Evolutionary conservation across 2,888 invertebrate genomes (phyloP).

Genomic region (Polyploca ridens): DNA sequence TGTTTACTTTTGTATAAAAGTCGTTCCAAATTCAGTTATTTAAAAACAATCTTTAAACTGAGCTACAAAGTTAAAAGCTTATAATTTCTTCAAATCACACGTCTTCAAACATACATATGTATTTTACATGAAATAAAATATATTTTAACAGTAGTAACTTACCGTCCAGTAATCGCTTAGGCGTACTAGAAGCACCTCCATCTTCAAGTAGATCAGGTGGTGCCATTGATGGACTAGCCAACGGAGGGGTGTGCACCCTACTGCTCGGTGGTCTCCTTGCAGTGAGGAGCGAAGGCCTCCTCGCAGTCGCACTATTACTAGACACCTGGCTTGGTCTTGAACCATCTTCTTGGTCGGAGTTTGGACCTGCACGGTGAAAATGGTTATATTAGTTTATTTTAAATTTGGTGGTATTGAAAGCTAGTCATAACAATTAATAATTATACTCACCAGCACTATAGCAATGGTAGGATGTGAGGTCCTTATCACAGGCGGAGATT

Average conservation of each 20-base stretch:
- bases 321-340: slow-evolving; percentile 89
- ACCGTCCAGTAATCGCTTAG: slow-evolving; percentile 87
- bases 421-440: neutral
- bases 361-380: slow-evolving; percentile 80
- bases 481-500: slow-evolving; percentile 95
- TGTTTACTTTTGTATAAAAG: no score
- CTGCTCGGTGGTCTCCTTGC: slow-evolving; percentile 80
- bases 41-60: no score
- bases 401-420: no score
- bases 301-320: slow-evolving; percentile 84
- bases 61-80: no score
- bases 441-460: slow-evolving; percentile 80
- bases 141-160: slow-evolving; percentile 40
- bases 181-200: slow-evolving; percentile 93
- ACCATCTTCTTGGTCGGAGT: slow-evolving; percentile 91
- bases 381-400: neutral
- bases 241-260: slow-evolving; percentile 90
- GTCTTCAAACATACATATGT: neutral
- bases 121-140: no score
- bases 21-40: no score
- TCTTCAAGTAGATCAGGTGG: slow-evolving; percentile 89
- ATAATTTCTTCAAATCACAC: no score
- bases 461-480: slow-evolving; percentile 89
- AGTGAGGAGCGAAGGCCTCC: slow-evolving; percentile 76
- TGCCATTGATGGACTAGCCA: slow-evolving; percentile 87